phyloP scores from a whole-genome alignment of 2,888 invertebrate species.

The Pelosia muscerda region DNA sequence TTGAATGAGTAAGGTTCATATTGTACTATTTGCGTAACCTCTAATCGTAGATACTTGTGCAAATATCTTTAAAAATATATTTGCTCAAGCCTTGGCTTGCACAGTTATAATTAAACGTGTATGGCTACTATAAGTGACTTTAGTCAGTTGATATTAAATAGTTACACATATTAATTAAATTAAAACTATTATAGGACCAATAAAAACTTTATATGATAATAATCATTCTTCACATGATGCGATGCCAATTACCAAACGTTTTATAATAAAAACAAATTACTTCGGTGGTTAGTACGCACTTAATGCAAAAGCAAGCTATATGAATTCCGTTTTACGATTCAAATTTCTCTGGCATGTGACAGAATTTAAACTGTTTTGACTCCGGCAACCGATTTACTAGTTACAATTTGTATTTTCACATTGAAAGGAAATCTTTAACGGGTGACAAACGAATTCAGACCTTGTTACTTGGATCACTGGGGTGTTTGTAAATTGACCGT shows the following conservation, averaged over 20 bases:
- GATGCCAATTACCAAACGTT: slow-evolving; percentile 14
- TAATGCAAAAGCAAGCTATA: neutral
- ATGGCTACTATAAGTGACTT: no score
- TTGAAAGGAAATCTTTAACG: slow-evolving; percentile 48
- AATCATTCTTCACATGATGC: slow-evolving; percentile 51
- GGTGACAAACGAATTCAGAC: slow-evolving; percentile 35
- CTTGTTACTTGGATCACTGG: slow-evolving; percentile 25
- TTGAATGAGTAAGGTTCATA: no score
- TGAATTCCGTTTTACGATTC: neutral
- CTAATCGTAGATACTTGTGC: no score
- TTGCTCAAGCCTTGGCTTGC: no score
- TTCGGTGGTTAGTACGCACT: neutral
- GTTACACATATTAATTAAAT: slow-evolving; percentile 16
- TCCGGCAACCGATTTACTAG: slow-evolving; percentile 52
- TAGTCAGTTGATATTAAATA: no score
- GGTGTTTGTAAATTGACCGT: slow-evolving; percentile 18
- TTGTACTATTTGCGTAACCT: no score
- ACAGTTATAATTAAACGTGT: no score
- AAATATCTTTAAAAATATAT: no score
- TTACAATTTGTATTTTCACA: slow-evolving; percentile 69
- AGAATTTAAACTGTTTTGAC: slow-evolving; percentile 43
- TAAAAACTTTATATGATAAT: slow-evolving; percentile 31
- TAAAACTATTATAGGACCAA: slow-evolving; percentile 1
- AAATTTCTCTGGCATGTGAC: slow-evolving; percentile 1
- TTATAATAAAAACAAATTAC: slow-evolving; percentile 8